Evolutionary conservation across 2,888 invertebrate genomes (phyloP), one percentile per base, ranked within the genome.

Genomic region (Brachycybe producta): DNA sequence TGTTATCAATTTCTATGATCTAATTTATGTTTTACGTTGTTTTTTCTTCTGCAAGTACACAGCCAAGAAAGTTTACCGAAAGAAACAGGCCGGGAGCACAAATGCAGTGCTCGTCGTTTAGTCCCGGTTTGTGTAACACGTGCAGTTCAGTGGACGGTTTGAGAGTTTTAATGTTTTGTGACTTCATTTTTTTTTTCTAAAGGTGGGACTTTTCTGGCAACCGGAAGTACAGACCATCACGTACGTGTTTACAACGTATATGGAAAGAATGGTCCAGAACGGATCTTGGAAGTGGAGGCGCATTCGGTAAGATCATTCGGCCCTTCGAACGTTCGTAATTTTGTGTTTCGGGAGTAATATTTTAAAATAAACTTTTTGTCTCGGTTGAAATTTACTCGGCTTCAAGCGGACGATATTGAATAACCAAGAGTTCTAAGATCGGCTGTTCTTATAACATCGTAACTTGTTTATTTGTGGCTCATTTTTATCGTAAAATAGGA

Each of bases 161-260:
- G 19, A 13, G 24, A 3, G 15, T 32, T 35, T 39, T 13, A 24
- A 8, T 36, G 24, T 48, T 8, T 15, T 55, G 71, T n/a, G n/a
- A n/a, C n/a, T n/a, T n/a, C n/a, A n/a, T n/a, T n/a, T n/a, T n/a
- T n/a, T n/a, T n/a, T n/a, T n/a, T n/a, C n/a, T n/a, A n/a, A n/a
- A n/a, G n/a, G 91, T 19, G 91, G 91, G 21, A 76, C 80, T 54
- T 87, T 91, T 68, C 74, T 95, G 58, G 95, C 94, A 3, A 85
- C 94, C 5, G 97, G 95, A 44, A 88, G 85, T 52, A 87, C 90
- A 0, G 95, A 97, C 71, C 87, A 91, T 66, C 84, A 88, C 65
- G 88, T 97, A 23, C 64, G 75, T 24, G 82, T 95, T n/a, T 97
- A 94, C 65, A 76, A 82, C 57, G 80, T 88, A 75, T 70, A 74